These are phyloP conservation scores for Telenomus remus DNA, from an alignment of 1,140 invertebrate species.

Conservation along the genomic window DNA sequence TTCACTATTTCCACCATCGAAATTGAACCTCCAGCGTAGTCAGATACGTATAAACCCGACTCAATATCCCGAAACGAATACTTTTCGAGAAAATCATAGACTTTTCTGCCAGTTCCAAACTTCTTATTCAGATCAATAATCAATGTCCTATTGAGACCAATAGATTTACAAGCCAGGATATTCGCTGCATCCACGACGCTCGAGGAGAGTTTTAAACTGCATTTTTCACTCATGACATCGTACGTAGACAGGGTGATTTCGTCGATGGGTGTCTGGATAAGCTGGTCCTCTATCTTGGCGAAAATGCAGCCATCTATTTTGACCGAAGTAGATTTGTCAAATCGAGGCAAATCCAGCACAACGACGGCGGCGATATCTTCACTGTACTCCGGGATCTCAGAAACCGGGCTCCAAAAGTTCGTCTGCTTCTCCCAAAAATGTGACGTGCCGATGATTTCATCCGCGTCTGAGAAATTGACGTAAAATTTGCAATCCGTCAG, in stretches of 20 bases:
- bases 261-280: constrained; percentile 62
- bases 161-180: constrained; percentile 63
- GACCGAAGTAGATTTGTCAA: constrained; percentile 39
- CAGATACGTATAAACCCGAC: constrained; percentile 49
- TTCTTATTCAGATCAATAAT: constrained; percentile 38
- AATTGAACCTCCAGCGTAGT: constrained; percentile 50
- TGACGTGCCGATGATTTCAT: constrained; percentile 49
- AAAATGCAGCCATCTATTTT: constrained; percentile 61
- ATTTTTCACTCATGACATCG: constrained; percentile 54
- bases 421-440: constrained; percentile 62
- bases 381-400: constrained; percentile 33
- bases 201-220: constrained; percentile 39
- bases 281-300: constrained; percentile 61
- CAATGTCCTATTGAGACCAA: constrained; percentile 58
- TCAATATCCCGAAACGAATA: constrained; percentile 58
- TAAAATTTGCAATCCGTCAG: constrained; percentile 63
- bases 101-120: background rate
- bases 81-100: constrained; percentile 50
- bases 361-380: constrained; percentile 58
- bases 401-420: constrained; percentile 48
- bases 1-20: constrained; percentile 59
- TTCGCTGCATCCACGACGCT: constrained; percentile 6
- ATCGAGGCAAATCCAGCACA: constrained; percentile 65
- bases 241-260: constrained; percentile 42
- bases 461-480: constrained; percentile 37